Percentiles rank a stretch among this genome's conserved stretches.
These are phyloP conservation scores for Pseudonaja textilis DNA, from an alignment of 2,113 vertebrate species.

Conservation along the genomic window DNA sequence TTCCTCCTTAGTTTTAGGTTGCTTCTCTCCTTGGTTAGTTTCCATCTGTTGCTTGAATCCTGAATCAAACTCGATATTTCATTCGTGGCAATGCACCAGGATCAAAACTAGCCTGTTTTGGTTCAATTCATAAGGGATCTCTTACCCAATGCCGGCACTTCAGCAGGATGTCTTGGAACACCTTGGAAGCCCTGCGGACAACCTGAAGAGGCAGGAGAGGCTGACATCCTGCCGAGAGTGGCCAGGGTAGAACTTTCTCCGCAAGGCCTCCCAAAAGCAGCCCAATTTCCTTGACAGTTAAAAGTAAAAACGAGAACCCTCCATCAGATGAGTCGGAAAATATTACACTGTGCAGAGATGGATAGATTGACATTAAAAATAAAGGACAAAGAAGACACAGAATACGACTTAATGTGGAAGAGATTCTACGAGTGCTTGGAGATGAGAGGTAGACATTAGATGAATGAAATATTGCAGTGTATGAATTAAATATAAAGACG, in stretches of 20 bases:
- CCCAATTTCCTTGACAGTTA: constrained; percentile 69
- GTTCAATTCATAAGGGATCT: accelerated
- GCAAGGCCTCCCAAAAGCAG: constrained; percentile 76
- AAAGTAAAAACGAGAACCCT: background rate
- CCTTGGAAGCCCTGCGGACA: constrained; percentile 65
- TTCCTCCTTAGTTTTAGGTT: too few relatives aligned
- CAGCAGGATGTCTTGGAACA: constrained; percentile 84
- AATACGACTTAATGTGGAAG: too few relatives aligned
- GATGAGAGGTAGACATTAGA: too few relatives aligned
- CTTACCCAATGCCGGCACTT: constrained; percentile 89
- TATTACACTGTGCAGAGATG: too few relatives aligned
- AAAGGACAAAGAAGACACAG: too few relatives aligned
- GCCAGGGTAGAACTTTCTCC: constrained; percentile 65
- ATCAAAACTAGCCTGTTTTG: background rate
- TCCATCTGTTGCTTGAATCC: background rate
- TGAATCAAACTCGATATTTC: background rate
- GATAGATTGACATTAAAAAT: too few relatives aligned
- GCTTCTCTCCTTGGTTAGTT: too few relatives aligned
- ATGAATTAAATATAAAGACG: too few relatives aligned
- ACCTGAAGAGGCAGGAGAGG: constrained; percentile 59
- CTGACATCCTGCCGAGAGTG: accelerated
- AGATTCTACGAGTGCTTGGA: too few relatives aligned
- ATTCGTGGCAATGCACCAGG: background rate
- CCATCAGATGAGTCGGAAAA: too few relatives aligned
- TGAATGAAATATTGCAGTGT: too few relatives aligned